phyloP scores from a whole-genome alignment of 1,140 invertebrate genomes.

The Muscidifurax raptorellus region DNA sequence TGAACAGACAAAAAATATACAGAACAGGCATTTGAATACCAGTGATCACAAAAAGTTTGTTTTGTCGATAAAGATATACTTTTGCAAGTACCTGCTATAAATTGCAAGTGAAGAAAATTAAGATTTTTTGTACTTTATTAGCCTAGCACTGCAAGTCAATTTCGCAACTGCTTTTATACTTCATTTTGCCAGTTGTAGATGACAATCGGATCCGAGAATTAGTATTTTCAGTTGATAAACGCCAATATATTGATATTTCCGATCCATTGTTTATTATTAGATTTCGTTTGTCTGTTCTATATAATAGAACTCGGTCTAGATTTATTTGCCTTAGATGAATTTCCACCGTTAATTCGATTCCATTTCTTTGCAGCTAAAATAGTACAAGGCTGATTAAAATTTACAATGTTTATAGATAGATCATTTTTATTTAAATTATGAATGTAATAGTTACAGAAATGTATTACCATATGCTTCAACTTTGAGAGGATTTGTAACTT shows the following conservation, averaged over 20 bases:
- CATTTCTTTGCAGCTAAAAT: constrained; percentile 57
- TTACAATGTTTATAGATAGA: neutral
- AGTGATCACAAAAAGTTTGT: too few relatives aligned
- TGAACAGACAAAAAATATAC: too few relatives aligned
- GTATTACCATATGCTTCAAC: constrained; percentile 15
- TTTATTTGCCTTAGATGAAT: constrained; percentile 58
- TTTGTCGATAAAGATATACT: constrained; percentile 13
- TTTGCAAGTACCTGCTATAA: too few relatives aligned
- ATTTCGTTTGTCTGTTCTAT: constrained; percentile 53
- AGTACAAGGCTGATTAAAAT: neutral
- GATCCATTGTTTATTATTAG: constrained; percentile 59
- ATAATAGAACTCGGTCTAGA: constrained; percentile 59
- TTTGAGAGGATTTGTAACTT: constrained; percentile 54
- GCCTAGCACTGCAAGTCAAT: constrained; percentile 60
- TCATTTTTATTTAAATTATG: constrained; percentile 19
- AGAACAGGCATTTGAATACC: too few relatives aligned
- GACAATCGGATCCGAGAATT: constrained; percentile 58
- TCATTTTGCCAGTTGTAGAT: constrained; percentile 48
- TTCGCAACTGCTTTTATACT: constrained; percentile 39
- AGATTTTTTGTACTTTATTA: constrained; percentile 50
- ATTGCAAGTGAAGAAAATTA: constrained; percentile 5
- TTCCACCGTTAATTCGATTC: constrained; percentile 60
- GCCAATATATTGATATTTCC: constrained; percentile 58
- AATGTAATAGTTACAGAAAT: neutral
- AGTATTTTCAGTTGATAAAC: constrained; percentile 31